Evolutionary conservation across 1,140 invertebrate genomes (phyloP), one percentile per base, ranked within the genome.

Genomic region (Drosophila kanapiae): DNA sequence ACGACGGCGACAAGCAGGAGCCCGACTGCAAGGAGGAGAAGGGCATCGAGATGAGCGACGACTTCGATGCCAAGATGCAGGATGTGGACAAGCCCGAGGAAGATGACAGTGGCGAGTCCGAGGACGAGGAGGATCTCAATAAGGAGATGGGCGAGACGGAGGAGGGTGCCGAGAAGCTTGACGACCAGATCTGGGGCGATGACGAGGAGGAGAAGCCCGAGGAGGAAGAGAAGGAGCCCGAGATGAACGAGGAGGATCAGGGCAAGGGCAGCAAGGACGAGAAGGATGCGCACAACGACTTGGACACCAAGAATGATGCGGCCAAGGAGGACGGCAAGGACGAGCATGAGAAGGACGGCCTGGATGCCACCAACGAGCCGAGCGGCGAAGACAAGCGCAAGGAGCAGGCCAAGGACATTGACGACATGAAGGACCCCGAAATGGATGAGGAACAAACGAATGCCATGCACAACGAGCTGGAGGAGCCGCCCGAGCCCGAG

Each of bases 61-160:
- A 93, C 51, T 93, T 93, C n/a, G 91, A 97, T 54, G 96, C 96
- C 6, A 96, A 97, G 88, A 93, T 96, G 49, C 96, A 94, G 63
- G 97, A 99, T 93, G 92, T 97, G 18, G 97, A 98, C 16, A 94
- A 95, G 56, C 93, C 94, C 57, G 93, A 96, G 38, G 95, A 95
- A 13, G 95, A 96, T 60, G 94, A 96, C 47, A 94, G 95, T 33
- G 93, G 95, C 2, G 94, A 95, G 69, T 94, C 95, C n/a, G 94
- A 95, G 58, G 94, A 96, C 2, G 95, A 97, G 49, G 95, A 97
- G 13, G 96, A 99, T 76, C 93, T 96, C 1, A 98, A 99, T 68
- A 98, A 99, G 92, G 95, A 99, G 94, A 99, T 99, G 97, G 98
- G 97, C n/a, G 97, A 99, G 67, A 96, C 97, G 7, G 97, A 96